Conservation (phyloP, 1,140 invertebrate genomes). For the Aporrectodea caliginosa region DNA sequence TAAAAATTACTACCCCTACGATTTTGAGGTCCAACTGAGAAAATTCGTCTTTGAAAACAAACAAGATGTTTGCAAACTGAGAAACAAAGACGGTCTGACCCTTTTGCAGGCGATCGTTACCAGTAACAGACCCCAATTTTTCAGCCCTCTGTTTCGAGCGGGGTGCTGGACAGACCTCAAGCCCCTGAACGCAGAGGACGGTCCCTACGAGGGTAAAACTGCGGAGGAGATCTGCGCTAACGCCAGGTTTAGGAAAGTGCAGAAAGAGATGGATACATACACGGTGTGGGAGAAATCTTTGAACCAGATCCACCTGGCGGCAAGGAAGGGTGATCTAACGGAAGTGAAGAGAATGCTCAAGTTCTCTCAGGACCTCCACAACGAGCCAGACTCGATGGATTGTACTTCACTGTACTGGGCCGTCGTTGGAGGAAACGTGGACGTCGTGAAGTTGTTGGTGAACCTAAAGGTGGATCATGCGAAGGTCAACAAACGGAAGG, state of each 20-base stretch:
- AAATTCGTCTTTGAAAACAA: background rate
- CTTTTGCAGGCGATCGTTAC: background rate
- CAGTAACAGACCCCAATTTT: background rate
- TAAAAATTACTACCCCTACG: background rate
- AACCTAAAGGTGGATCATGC: background rate
- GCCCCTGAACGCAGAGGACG: background rate
- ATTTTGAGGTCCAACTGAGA: background rate
- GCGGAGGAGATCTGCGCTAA: background rate
- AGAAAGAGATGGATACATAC: background rate
- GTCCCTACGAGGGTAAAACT: background rate
- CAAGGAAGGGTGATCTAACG: background rate
- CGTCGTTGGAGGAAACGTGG: background rate
- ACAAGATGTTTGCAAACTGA: background rate
- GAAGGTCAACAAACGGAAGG: background rate
- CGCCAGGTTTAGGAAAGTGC: background rate
- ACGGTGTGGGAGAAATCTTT: background rate
- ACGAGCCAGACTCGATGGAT: background rate
- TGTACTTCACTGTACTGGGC: background rate
- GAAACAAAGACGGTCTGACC: background rate
- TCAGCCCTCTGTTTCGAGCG: background rate
- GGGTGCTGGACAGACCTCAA: background rate
- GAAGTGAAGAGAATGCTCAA: background rate
- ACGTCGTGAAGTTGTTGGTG: background rate
- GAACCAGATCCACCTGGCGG: background rate
- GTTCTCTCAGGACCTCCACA: background rate